Conservation (phyloP, 2,797 vertebrate genomes). For the Pseudocheirus occidentalis region DNA sequence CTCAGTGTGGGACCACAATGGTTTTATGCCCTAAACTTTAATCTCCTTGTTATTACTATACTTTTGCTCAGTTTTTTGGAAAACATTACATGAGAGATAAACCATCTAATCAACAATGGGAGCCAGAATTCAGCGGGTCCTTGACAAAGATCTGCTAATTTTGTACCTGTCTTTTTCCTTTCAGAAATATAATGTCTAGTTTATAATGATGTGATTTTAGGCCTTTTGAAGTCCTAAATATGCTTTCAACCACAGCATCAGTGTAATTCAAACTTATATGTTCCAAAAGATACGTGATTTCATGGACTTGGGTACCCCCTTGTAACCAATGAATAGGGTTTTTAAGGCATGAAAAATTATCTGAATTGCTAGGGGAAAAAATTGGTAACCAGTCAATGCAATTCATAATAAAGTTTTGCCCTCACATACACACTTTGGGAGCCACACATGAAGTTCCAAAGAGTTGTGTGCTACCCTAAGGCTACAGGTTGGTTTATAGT, state of each 20-base stretch:
- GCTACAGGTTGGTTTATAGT: not conserved
- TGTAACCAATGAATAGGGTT: not conserved
- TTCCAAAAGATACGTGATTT: not conserved
- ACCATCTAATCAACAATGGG: not conserved
- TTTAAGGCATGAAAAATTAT: not conserved
- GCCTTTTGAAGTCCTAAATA: slow-evolving; percentile 3
- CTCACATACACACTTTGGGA: not conserved
- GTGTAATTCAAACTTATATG: not conserved
- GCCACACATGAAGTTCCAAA: slow-evolving; percentile 3
- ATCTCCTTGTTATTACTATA: not conserved
- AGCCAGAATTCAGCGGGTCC: not conserved
- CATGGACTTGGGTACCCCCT: not conserved
- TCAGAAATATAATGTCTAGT: not conserved
- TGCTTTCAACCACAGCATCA: not conserved
- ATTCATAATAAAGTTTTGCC: not conserved
- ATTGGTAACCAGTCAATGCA: not conserved
- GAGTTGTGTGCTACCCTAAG: not conserved
- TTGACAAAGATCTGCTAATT: not conserved
- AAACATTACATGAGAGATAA: not conserved
- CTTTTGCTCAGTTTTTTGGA: not conserved
- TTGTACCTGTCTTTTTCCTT: not conserved
- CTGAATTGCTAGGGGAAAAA: not conserved
- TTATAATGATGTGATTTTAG: not conserved
- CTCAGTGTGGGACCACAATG: not conserved
- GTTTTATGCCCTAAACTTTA: not conserved